Percentiles rank a stretch among this genome's conserved stretches.
Conservation (phyloP, 2,888 invertebrate genomes). For the Eupithecia dodoneata region DNA sequence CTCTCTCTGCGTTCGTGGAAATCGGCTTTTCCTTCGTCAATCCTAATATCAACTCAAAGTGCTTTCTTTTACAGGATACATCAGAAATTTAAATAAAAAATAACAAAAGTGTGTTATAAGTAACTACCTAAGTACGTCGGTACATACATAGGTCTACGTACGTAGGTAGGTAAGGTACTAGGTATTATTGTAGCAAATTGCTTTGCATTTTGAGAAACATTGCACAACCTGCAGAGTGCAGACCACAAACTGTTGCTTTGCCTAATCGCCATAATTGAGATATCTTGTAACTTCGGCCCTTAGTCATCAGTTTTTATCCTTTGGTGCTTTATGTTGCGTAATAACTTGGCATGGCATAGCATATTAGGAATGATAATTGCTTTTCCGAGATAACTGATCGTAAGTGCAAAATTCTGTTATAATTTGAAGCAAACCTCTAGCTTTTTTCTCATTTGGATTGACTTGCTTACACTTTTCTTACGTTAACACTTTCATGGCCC, state of each 20-base stretch:
- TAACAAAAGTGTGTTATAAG: not conserved
- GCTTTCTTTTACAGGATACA: not conserved
- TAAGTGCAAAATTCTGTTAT: not conserved
- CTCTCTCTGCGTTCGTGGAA: not conserved
- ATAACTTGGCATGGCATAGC: not conserved
- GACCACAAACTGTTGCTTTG: constrained; percentile 9
- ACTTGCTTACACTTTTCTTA: not conserved
- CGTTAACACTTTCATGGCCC: too few relatives aligned
- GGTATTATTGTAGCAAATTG: constrained; percentile 4
- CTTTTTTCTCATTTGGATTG: not conserved
- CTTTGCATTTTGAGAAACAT: constrained; percentile 7
- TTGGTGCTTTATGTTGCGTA: not conserved
- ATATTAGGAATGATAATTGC: not conserved
- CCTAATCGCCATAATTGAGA: constrained; percentile 1
- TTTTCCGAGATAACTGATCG: not conserved
- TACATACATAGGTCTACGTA: not conserved
- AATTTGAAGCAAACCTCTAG: not conserved
- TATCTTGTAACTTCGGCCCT: constrained; percentile 5
- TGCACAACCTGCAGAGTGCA: constrained; percentile 3
- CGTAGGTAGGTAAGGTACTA: not conserved
- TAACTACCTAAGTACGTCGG: not conserved
- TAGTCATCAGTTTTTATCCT: constrained; percentile 3
- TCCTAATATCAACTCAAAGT: not conserved
- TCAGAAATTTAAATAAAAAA: not conserved
- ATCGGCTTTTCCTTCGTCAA: not conserved